Base-by-base conservation (phyloP, 2,888 invertebrate species). In the Eucera pruinosa region DNA sequence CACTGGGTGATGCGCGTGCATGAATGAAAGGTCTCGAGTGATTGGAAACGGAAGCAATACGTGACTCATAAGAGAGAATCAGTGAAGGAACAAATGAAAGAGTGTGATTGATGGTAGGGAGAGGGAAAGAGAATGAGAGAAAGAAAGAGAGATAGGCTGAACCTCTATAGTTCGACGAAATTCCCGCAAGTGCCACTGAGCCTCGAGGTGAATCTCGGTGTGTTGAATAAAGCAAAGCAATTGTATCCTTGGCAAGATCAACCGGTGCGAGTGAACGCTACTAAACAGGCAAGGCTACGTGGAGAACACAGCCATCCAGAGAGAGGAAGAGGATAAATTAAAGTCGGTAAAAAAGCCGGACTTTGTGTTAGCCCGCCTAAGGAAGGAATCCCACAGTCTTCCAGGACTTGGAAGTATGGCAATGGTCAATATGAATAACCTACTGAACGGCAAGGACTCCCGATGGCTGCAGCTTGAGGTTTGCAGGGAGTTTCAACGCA, bases 391-490 rank as follows among this genome's bases (percentile, higher is more conserved):
- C 75, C 83, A 65, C 71, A 67, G 72, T 85, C 86, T 79, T 82
- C 76, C 70, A 68, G 75, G 65, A 78, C 71, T 43, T 83, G 85
- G 93, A 86, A 91, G 91, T 88, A 95, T 95, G 95, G 97, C 97
- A 94, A 97, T 98, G 96, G 97, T 97, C 94, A 97, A 97, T 95
- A 97, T 98, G 96, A 98, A 97, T 95, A 98, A 97, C 95, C 95
- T 98, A 92, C 95, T 98, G 92, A 98, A 98, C 94, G 98, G 98
- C 93, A 99, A 99, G 94, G 99, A 99, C 95, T 99, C 99, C 90
- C 97, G 99, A 93, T 99, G 99, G 99, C 96, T 99, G 91, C 99
- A 99, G 94, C 95, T 99, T 93, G 99, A 99, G 95, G 99, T 99
- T 93, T 98, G 98, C 95, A 96, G 99, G 90, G 99, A 99, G 95